Percentiles rank a stretch among this genome's conserved stretches.
Evolutionary conservation across 2,888 invertebrate species (phyloP).

Genomic region (Campoplex capitator): DNA sequence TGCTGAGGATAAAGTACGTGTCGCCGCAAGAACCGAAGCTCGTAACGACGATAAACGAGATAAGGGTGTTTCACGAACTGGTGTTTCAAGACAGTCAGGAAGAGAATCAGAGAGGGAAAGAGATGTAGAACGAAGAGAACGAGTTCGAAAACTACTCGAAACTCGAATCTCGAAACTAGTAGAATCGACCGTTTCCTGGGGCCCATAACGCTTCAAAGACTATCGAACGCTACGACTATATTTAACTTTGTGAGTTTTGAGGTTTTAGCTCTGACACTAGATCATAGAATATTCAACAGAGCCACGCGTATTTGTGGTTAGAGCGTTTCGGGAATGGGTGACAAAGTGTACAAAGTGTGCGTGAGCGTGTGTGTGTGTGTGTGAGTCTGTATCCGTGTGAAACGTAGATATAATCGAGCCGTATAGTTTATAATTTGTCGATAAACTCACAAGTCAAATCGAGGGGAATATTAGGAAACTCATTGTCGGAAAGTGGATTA

Average conservation of each 20-base stretch:
- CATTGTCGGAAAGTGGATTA: background rate
- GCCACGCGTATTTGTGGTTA: slow-evolving; percentile 51
- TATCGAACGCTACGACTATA: slow-evolving; percentile 51
- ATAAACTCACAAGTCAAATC: background rate
- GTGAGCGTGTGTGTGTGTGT: background rate
- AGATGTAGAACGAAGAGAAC: slow-evolving; percentile 19
- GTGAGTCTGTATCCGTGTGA: too few relatives aligned
- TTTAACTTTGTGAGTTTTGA: slow-evolving; percentile 62
- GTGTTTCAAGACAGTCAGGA: slow-evolving; percentile 3
- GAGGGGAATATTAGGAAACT: background rate
- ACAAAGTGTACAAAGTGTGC: slow-evolving; percentile 48
- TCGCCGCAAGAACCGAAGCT: slow-evolving; percentile 53
- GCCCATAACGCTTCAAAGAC: slow-evolving; percentile 52
- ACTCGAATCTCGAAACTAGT: slow-evolving; percentile 55
- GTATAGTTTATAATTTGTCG: slow-evolving; percentile 43
- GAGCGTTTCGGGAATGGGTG: slow-evolving; percentile 38
- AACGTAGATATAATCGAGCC: slow-evolving; percentile 37
- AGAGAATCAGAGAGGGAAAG: slow-evolving; percentile 14
- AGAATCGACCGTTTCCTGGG: slow-evolving; percentile 48
- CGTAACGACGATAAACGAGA: slow-evolving; percentile 65
- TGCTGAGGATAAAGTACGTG: slow-evolving; percentile 50
- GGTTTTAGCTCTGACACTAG: slow-evolving; percentile 57
- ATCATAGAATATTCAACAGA: slow-evolving; percentile 60
- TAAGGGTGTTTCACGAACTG: slow-evolving; percentile 43
- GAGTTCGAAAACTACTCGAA: slow-evolving; percentile 51